Conservation (phyloP, 2,888 invertebrate genomes). For the Morpho helenor region DNA sequence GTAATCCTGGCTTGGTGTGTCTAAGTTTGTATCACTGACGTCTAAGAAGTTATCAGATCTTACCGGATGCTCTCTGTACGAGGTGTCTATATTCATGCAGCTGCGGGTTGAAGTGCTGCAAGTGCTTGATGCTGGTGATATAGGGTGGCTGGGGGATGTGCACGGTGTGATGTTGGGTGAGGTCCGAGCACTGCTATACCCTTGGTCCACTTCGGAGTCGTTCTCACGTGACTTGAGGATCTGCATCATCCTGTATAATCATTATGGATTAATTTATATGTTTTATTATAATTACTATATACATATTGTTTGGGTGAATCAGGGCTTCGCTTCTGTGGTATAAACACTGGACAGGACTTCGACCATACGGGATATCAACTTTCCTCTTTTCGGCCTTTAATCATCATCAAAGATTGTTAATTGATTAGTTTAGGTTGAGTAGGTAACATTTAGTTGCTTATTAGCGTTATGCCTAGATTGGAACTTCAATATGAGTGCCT, state of each 20-base stretch:
- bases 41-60: neutral
- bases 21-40: conserved; percentile 7
- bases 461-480: too few species aligned
- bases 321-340: conserved; percentile 59
- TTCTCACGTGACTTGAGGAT: conserved; percentile 57
- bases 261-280: too few species aligned
- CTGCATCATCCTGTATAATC: conserved; percentile 63
- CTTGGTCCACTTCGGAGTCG: conserved; percentile 59
- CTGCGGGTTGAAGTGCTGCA: conserved; percentile 45
- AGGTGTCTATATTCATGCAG: neutral
- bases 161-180: conserved; percentile 59
- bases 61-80: conserved; percentile 1
- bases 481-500: too few species aligned
- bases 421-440: too few species aligned
- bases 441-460: too few species aligned
- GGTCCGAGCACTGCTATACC: conserved; percentile 61
- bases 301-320: conserved; percentile 12
- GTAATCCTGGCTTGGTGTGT: conserved; percentile 36
- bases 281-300: too few species aligned
- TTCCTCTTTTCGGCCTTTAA: conserved; percentile 60
- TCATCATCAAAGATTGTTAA: conserved; percentile 44
- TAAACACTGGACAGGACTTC: conserved; percentile 54
- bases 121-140: conserved; percentile 49
- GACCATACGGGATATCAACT: conserved; percentile 59
- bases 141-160: conserved; percentile 51